Conservation (phyloP, 2,888 invertebrate species). For the Himalopsyche tibetana region DNA sequence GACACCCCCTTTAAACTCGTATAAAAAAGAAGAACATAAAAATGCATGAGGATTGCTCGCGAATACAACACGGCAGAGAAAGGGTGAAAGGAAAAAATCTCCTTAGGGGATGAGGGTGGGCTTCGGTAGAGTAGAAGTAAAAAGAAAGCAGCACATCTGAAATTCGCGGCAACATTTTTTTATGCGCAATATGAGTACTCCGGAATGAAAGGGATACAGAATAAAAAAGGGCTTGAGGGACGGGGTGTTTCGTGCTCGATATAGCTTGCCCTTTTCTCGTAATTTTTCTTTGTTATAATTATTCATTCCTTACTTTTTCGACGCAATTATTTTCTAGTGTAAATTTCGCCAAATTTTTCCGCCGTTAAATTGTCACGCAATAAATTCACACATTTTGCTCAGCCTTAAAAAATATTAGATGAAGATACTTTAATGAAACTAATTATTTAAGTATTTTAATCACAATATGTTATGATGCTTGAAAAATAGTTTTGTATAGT, state of each 20-base stretch:
- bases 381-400: no score
- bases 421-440: no score
- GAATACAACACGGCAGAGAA: constrained; percentile 78
- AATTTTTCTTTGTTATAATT: constrained; percentile 63
- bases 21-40: constrained; percentile 80
- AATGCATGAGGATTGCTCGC: constrained; percentile 80
- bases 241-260: constrained; percentile 52
- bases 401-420: no score
- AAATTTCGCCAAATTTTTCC: background rate
- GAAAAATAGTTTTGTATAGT: no score
- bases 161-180: constrained; percentile 65
- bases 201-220: constrained; percentile 64
- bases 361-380: background rate
- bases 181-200: constrained; percentile 64
- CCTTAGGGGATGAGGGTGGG: constrained; percentile 63
- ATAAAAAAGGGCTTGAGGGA: constrained; percentile 52
- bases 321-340: constrained; percentile 8
- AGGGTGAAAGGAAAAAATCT: constrained; percentile 66
- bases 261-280: constrained; percentile 57
- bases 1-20: constrained; percentile 77
- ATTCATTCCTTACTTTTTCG: constrained; percentile 52
- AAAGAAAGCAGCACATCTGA: constrained; percentile 64
- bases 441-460: no score
- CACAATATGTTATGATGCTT: no score
- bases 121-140: constrained; percentile 56